These are phyloP conservation scores for Eristalinus sepulchralis DNA, from an alignment of 2,888 invertebrate genomes.

Conservation along the genomic window DNA sequence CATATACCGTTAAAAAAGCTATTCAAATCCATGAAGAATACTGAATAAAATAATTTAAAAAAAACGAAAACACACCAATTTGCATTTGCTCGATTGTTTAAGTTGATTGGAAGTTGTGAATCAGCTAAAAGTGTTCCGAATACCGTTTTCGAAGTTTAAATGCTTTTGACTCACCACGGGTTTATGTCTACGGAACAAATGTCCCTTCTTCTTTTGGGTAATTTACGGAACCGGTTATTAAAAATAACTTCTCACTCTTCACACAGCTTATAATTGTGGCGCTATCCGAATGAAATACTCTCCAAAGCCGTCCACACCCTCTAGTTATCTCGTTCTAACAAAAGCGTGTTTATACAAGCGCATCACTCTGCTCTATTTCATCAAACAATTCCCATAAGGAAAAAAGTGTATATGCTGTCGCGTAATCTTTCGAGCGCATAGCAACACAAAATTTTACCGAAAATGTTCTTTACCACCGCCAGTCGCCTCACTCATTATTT, in stretches of 20 bases:
- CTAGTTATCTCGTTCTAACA: conserved; percentile 49
- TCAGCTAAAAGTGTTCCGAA: background rate
- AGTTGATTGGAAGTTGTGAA: background rate
- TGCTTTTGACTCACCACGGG: background rate
- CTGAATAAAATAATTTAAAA: no score
- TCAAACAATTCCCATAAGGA: conserved; percentile 55
- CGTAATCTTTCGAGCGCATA: conserved; percentile 68
- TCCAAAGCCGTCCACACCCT: conserved; percentile 53
- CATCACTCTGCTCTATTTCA: conserved; percentile 44
- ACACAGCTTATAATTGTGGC: conserved; percentile 11
- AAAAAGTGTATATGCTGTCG: conserved; percentile 63
- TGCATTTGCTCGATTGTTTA: background rate
- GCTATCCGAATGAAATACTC: conserved; percentile 31
- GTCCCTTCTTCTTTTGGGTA: background rate
- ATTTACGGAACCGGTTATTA: conserved; percentile 27
- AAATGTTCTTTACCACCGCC: conserved; percentile 49
- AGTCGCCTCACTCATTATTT: conserved; percentile 51
- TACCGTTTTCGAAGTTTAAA: background rate
- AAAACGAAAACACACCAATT: no score
- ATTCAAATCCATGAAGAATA: no score
- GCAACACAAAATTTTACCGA: conserved; percentile 64
- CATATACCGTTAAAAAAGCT: no score
- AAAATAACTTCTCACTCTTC: background rate
- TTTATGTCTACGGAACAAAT: background rate
- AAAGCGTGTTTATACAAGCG: conserved; percentile 46